Evolutionary conservation across 2,888 invertebrate genomes (phyloP).

Genomic region (Drosophila kambysellisi): DNA sequence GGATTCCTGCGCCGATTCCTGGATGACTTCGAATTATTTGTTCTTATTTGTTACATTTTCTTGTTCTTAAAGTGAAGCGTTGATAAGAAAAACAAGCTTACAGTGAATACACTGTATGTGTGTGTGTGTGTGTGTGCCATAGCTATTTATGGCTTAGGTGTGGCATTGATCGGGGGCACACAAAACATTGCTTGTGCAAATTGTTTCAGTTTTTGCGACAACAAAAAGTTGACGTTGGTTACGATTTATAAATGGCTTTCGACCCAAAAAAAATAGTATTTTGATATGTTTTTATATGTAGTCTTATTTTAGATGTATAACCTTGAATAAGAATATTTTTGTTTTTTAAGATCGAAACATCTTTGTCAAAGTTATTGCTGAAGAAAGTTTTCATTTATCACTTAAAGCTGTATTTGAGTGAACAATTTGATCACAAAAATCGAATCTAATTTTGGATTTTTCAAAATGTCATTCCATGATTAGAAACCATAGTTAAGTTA

Average conservation of each 20-base stretch:
- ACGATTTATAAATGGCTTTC: neutral
- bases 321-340: too few species aligned
- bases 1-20: conserved; percentile 24
- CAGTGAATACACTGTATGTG: conserved; percentile 12
- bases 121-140: conserved; percentile 2
- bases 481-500: too few species aligned
- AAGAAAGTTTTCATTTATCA: too few species aligned
- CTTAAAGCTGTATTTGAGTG: too few species aligned
- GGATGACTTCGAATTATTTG: conserved; percentile 47
- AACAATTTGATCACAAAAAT: too few species aligned
- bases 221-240: neutral
- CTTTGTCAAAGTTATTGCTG: too few species aligned
- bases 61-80: conserved; percentile 15
- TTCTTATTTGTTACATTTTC: conserved; percentile 16
- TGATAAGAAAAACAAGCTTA: conserved; percentile 38
- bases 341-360: too few species aligned
- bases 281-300: neutral
- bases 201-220: neutral
- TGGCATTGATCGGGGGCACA: too few species aligned
- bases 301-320: neutral
- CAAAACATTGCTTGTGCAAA: neutral
- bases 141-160: conserved; percentile 9
- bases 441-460: too few species aligned
- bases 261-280: neutral
- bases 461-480: too few species aligned